Base-by-base conservation (phyloP, 2,888 invertebrate genomes). In the Eristalis intricaria region DNA sequence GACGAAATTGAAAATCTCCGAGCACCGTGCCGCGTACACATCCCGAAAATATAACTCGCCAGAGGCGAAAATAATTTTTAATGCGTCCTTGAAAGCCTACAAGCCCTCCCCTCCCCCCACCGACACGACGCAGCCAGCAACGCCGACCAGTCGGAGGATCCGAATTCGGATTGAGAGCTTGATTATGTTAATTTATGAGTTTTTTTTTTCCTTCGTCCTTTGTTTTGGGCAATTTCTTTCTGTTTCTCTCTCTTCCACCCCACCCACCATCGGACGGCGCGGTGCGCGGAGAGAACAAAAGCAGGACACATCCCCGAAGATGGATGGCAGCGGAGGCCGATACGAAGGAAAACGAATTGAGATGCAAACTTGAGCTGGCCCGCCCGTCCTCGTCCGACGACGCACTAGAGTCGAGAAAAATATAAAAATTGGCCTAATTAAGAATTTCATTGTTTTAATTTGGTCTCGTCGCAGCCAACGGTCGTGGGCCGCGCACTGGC, bases 391-490 rank as follows among this genome's bases (percentile, higher is more conserved):
- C 60, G 11, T 3, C 15, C 26, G 26, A 13, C 26, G 26, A 2
- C 60, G n/a, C 60, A 29, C 60, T 60, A 1, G 26, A 23, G n/a
- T n/a, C n/a, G n/a, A 1, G 23, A 26, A 60, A 63, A 87, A 78
- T 71, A 79, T 79, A 87, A 79, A 86, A 87, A 79, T 86, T 79
- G 86, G 70, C 70, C 79, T 87, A 87, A 87, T 87, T 87, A 87
- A 83, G 86, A 65, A 68, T 83, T 83, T 75, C 78, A 75, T 83
- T 87, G 75, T 87, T 83, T 87, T 83, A 83, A 87, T 87, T 79
- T 75, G 64, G 50, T 50, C 50, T n/a, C 38, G 13, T 19, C 19
- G 50, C 43, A n/a, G 43, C 43, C n/a, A 7, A 2, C 19, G 19
- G 83, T 75, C 83, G 40, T 68, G 58, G 58, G 29, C 65, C 66